Evolutionary conservation across 2,797 vertebrate species (phyloP).

Genomic region (Manis crassicaudata): DNA sequence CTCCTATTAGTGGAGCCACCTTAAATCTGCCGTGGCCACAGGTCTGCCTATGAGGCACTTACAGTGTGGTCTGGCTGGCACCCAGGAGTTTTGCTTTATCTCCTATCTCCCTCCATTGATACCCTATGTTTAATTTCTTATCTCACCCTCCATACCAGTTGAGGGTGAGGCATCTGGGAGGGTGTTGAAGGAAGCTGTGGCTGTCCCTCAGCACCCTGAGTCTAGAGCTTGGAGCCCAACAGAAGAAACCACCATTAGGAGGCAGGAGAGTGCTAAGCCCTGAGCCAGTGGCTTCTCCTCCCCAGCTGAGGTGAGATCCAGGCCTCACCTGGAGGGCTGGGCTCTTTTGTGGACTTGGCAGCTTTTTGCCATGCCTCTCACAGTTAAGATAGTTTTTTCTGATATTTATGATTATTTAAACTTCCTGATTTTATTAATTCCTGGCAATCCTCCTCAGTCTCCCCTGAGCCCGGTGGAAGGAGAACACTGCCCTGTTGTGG

Average conservation of each 20-base stretch:
- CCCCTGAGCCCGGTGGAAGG: neutral
- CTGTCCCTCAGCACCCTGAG: neutral
- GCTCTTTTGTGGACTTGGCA: neutral
- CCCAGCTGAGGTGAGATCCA: neutral
- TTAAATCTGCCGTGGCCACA: neutral
- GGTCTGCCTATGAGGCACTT: neutral
- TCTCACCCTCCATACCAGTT: constrained; percentile 61
- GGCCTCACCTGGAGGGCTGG: neutral
- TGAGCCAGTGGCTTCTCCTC: neutral
- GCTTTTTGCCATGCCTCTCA: neutral
- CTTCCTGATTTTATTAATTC: constrained; percentile 30
- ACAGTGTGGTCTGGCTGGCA: constrained; percentile 1
- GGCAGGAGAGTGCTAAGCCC: neutral
- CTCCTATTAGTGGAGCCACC: neutral
- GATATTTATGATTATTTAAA: neutral
- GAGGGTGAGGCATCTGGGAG: constrained; percentile 43
- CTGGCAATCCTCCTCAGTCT: constrained; percentile 12
- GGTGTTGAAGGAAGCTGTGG: constrained; percentile 46
- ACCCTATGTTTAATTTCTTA: constrained; percentile 61
- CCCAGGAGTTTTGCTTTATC: neutral
- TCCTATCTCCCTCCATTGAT: constrained; percentile 49
- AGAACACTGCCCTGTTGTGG: neutral
- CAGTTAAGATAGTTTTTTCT: neutral
- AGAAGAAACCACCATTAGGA: neutral
- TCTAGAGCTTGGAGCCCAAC: neutral